Evolutionary conservation across 2,113 vertebrate species (phyloP).

Genomic region (Etia nguti): DNA sequence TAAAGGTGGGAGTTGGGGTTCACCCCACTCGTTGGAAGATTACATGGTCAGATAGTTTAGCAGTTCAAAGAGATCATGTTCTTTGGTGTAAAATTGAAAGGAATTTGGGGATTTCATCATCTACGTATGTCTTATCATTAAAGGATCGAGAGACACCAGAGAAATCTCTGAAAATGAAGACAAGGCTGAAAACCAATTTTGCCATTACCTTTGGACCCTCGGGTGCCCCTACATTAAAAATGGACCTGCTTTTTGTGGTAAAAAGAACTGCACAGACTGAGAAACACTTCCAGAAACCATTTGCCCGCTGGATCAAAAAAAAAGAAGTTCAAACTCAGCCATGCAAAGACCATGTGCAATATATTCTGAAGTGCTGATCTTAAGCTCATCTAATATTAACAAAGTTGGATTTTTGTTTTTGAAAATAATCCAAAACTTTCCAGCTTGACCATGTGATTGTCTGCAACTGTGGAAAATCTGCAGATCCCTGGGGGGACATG

Average conservation of each 20-base stretch:
- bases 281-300: not conserved
- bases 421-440: not conserved
- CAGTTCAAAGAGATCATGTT: not conserved
- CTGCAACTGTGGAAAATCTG: not conserved
- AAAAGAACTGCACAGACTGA: not conserved
- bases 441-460: not conserved
- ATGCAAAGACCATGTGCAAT: not conserved
- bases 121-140: not conserved
- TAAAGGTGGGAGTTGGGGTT: not conserved
- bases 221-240: not conserved
- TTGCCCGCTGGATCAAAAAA: not conserved
- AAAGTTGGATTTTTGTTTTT: not conserved
- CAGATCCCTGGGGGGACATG: not conserved
- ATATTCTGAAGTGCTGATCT: not conserved
- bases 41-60: not conserved
- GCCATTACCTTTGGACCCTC: not conserved
- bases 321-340: not conserved
- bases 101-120: not conserved
- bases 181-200: not conserved
- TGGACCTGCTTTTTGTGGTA: not conserved
- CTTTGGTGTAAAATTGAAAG: not conserved
- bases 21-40: not conserved
- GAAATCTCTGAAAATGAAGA: not conserved
- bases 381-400: not conserved
- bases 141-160: not conserved